These are phyloP conservation scores for Dexiosoma caninum DNA, from an alignment of 2,888 invertebrate species.

Conservation along the genomic window DNA sequence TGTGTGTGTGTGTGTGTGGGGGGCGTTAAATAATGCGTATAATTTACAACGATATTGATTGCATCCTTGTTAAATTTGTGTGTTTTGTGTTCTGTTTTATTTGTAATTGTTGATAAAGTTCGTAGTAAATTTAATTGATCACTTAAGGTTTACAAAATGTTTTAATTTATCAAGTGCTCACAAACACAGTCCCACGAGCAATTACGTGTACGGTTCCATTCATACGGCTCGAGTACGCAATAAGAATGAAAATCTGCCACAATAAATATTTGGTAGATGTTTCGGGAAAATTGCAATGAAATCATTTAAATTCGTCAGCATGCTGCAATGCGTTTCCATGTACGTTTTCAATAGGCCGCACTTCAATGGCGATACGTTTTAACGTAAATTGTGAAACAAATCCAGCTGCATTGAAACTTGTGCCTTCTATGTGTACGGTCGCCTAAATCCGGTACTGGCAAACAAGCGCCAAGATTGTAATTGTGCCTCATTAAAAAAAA, in stretches of 20 bases:
- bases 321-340: no score
- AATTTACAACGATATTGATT: constrained; percentile 60
- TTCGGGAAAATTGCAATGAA: neutral
- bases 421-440: no score
- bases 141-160: constrained; percentile 53
- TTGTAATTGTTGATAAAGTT: constrained; percentile 18
- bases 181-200: neutral
- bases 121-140: constrained; percentile 56
- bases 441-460: no score
- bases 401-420: no score
- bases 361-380: no score
- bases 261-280: neutral
- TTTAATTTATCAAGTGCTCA: constrained; percentile 2
- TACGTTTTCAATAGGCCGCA: no score
- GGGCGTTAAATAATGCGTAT: constrained; percentile 59
- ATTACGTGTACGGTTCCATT: no score
- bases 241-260: neutral
- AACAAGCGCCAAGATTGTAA: no score
- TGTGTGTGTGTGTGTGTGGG: no score
- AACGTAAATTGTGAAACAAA: no score
- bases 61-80: constrained; percentile 34
- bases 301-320: neutral
- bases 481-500: no score
- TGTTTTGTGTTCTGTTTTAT: neutral
- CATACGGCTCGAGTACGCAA: no score